These are phyloP conservation scores for Bergia sp. DNA, from an alignment of 92 coral and sea anemone species.

Conservation along the genomic window DNA sequence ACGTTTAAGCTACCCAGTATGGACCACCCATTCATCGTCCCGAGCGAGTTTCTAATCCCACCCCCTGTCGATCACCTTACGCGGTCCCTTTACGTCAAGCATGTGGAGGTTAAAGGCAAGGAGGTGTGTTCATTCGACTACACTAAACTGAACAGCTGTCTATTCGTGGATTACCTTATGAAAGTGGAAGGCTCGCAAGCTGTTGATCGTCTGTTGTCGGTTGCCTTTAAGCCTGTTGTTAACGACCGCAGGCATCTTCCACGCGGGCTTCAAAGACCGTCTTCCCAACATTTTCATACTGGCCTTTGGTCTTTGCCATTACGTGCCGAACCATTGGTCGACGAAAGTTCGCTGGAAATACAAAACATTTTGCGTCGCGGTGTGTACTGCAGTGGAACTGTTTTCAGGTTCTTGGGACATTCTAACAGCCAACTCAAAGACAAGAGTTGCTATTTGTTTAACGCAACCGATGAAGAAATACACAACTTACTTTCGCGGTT, in stretches of 20 bases:
- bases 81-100: slow-evolving; percentile 61
- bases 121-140: slow-evolving; percentile 62
- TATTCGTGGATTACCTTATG: slow-evolving; percentile 70
- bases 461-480: slow-evolving; percentile 75
- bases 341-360: slow-evolving; percentile 41
- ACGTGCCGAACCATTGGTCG: slow-evolving; percentile 8
- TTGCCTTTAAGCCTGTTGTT: not conserved
- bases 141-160: slow-evolving; percentile 64
- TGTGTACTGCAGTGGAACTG: slow-evolving; percentile 59
- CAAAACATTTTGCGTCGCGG: slow-evolving; percentile 69
- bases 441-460: slow-evolving; percentile 80
- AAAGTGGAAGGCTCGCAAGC: slow-evolving; percentile 54
- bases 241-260: slow-evolving; percentile 1
- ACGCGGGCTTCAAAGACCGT: slow-evolving; percentile 13
- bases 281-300: not conserved
- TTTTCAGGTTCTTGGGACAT: slow-evolving; percentile 85
- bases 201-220: slow-evolving; percentile 71
- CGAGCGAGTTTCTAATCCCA: slow-evolving; percentile 62
- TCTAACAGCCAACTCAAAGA: slow-evolving; percentile 84
- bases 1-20: not conserved
- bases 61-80: slow-evolving; percentile 71
- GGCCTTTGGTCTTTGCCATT: not conserved
- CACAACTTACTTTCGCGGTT: slow-evolving; percentile 70
- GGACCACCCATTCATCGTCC: slow-evolving; percentile 67
- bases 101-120: slow-evolving; percentile 65